Percentiles rank a stretch among this genome's conserved stretches.
These are phyloP conservation scores for Ectemnius continuus DNA, from an alignment of 2,888 invertebrate genomes.

Conservation along the genomic window DNA sequence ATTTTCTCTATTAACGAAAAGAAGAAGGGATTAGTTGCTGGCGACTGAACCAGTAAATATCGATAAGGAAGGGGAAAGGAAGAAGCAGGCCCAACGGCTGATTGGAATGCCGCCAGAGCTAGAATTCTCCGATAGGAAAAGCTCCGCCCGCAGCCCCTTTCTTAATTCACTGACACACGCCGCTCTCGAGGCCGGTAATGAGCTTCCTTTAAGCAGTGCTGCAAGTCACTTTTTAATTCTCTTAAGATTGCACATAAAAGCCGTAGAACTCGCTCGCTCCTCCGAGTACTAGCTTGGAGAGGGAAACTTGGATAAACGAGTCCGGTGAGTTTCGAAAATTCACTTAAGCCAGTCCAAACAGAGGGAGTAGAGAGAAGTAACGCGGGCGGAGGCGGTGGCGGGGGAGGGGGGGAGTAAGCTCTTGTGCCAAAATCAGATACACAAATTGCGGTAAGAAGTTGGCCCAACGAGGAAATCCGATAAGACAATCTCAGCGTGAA, in stretches of 20 bases:
- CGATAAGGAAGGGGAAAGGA: conserved; percentile 34
- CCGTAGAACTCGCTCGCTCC: no score
- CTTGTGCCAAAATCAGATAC: conserved; percentile 47
- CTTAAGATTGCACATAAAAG: no score
- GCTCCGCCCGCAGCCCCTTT: no score
- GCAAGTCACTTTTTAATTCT: no score
- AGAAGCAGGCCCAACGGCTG: conserved; percentile 22
- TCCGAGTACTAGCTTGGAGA: no score
- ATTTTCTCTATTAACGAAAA: conserved; percentile 55
- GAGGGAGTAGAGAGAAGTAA: conserved; percentile 9
- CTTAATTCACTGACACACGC: no score
- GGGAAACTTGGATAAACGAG: conserved; percentile 44
- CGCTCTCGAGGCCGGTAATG: no score
- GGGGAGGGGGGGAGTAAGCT: conserved; percentile 20
- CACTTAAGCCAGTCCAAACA: neutral
- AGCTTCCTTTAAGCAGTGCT: no score
- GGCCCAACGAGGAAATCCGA: no score
- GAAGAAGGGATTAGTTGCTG: conserved; percentile 53
- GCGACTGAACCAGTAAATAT: conserved; percentile 33
- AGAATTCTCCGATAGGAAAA: conserved; percentile 28
- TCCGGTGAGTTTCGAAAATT: conserved; percentile 29
- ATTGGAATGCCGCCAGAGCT: conserved; percentile 54
- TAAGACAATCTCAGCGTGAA: no score
- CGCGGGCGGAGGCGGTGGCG: no score
- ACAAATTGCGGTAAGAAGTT: conserved; percentile 19